phyloP scores from a whole-genome alignment of 1,140 invertebrate genomes.

The Conopomorpha cramerella region DNA sequence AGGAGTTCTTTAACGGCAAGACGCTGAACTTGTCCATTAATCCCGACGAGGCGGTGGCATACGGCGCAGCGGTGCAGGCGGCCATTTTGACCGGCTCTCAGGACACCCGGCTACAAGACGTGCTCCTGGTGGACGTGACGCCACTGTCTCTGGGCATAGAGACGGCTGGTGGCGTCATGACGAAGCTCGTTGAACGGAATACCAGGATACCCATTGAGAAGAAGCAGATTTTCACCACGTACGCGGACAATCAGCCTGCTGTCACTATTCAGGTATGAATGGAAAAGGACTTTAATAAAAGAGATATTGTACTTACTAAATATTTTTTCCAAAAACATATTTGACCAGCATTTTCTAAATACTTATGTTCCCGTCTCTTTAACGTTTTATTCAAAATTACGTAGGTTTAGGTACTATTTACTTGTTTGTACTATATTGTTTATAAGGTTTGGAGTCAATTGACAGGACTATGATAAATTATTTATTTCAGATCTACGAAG shows the following conservation, averaged over 20 bases:
- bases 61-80: conserved; percentile 78
- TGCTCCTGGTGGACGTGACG: conserved; percentile 73
- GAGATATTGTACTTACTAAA: no score
- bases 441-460: neutral
- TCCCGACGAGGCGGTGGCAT: conserved; percentile 79
- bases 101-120: conserved; percentile 76
- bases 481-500: conserved; percentile 71
- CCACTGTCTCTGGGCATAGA: conserved; percentile 75
- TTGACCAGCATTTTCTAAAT: no score
- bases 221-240: conserved; percentile 69
- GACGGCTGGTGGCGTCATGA: conserved; percentile 72
- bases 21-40: conserved; percentile 73
- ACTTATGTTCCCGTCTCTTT: no score
- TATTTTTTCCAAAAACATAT: no score
- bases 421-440: no score
- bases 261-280: conserved; percentile 73
- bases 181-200: conserved; percentile 69
- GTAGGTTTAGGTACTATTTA: no score
- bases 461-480: neutral
- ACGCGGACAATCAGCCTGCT: conserved; percentile 71
- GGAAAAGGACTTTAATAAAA: no score
- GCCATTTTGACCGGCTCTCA: conserved; percentile 72
- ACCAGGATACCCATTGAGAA: conserved; percentile 72
- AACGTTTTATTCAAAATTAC: no score
- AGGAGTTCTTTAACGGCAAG: conserved; percentile 71